Conservation (phyloP, 2,113 vertebrate species). For the Platysteira castanea region DNA sequence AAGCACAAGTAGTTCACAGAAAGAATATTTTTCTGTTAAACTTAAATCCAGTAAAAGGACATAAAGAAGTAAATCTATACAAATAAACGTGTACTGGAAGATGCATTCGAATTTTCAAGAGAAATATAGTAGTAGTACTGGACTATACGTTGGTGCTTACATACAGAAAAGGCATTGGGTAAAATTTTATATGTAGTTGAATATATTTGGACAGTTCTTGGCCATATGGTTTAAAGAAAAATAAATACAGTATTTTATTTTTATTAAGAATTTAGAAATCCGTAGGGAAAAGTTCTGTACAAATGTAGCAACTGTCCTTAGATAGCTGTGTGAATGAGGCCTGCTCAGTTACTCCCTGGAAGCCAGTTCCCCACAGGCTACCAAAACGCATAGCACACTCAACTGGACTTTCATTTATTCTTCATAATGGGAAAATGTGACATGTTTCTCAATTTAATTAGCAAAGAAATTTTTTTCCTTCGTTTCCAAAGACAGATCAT, state of each 20-base stretch:
- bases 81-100: neutral
- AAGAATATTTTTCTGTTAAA: neutral
- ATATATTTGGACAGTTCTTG: neutral
- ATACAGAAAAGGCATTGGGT: neutral
- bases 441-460: slow-evolving; percentile 73
- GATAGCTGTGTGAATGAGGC: neutral
- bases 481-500: slow-evolving; percentile 66
- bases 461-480: slow-evolving; percentile 42
- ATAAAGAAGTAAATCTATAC: neutral
- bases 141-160: neutral
- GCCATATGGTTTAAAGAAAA: neutral
- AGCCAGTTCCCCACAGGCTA: slow-evolving; percentile 28
- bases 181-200: neutral
- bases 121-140: neutral
- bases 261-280: neutral
- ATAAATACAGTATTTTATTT: neutral
- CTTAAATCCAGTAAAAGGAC: neutral
- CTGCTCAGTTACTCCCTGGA: neutral
- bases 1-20: neutral
- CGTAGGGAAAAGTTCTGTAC: neutral
- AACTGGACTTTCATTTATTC: slow-evolving; percentile 51
- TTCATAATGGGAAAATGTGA: slow-evolving; percentile 69
- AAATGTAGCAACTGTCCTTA: neutral
- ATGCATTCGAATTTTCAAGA: neutral
- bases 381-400: neutral